phyloP scores from a whole-genome alignment of 2,888 invertebrate genomes.

The Xestia rhomboidea region DNA sequence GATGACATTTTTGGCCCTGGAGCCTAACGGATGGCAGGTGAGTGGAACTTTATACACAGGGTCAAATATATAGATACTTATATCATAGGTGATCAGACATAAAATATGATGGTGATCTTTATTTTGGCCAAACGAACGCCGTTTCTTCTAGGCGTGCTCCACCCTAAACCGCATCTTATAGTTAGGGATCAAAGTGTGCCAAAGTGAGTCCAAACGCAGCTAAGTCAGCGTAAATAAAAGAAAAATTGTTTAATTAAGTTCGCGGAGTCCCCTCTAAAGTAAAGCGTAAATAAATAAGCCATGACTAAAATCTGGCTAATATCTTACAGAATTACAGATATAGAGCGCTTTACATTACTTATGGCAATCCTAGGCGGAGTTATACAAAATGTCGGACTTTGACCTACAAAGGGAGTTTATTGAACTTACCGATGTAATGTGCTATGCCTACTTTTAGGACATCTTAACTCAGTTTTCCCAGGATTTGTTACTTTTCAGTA shows the following conservation, averaged over 20 bases:
- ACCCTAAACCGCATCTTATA: not conserved
- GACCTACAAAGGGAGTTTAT: too few relatives aligned
- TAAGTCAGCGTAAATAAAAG: too few relatives aligned
- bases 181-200: not conserved
- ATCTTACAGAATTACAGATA: too few relatives aligned
- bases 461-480: not conserved
- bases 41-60: constrained; percentile 30
- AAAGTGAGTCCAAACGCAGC: not conserved
- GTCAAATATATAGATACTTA: too few relatives aligned
- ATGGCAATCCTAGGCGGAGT: too few relatives aligned
- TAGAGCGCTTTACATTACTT: too few relatives aligned
- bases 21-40: constrained; percentile 88
- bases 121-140: not conserved
- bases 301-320: too few relatives aligned
- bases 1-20: constrained; percentile 76
- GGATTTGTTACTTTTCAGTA: not conserved
- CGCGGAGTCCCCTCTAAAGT: not conserved
- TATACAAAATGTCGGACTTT: too few relatives aligned
- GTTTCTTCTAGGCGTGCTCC: not conserved
- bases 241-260: too few relatives aligned
- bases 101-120: not conserved
- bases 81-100: not conserved
- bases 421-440: not conserved
- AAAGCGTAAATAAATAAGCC: not conserved
- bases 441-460: not conserved